Evolutionary conservation across 2,113 vertebrate genomes (phyloP), one percentile per base, ranked within the genome.

Genomic region (Ranitomeya variabilis): DNA sequence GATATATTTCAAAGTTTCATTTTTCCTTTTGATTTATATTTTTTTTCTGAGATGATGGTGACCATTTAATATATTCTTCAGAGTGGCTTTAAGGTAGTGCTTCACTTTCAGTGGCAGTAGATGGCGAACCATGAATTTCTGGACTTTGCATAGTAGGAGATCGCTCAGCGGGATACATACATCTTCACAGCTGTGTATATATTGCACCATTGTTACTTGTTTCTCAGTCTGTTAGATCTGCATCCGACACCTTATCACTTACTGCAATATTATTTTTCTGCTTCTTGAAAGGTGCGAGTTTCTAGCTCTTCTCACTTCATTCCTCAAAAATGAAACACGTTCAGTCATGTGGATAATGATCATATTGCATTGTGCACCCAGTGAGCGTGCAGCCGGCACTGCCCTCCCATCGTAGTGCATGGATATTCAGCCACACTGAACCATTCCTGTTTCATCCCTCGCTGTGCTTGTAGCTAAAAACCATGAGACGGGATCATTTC

Each of bases 311-410:
- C 86, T 71, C 86, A 87, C 86, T 67, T 81, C 54, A 81, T 71
- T 54, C 64, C 26, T 81, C 18, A 66, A 87, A 87, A 87, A 87
- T 87, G 86, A 87, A 87, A 87, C 86, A 80, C 71, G 86, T 81
- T 87, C 60, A 81, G 78, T 87, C 86, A 87, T 81, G 77, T 87
- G 86, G 73, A 87, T 87, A 87, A 87, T 87, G 77, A 71, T 87
- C 66, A 71, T 81, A 81, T 87, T 55, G 26, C 54, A 57, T 8
- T 87, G 59, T 69, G 67, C 23, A 80, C 26, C 51, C 16, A 45
- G 37, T 21, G 18, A 13, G 66, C 52, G n/a, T 69, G 26, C 74
- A 54, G 54, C 71, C 21, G 5, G 13, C 64, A 8, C 45, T 31
- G 64, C 21, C 64, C 67, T 26, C 81, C 62, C n/a, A 55, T 54